Evolutionary conservation across 2,888 invertebrate genomes (phyloP), one percentile per base, ranked within the genome.

Genomic region (Lasioglossum leucozonium): DNA sequence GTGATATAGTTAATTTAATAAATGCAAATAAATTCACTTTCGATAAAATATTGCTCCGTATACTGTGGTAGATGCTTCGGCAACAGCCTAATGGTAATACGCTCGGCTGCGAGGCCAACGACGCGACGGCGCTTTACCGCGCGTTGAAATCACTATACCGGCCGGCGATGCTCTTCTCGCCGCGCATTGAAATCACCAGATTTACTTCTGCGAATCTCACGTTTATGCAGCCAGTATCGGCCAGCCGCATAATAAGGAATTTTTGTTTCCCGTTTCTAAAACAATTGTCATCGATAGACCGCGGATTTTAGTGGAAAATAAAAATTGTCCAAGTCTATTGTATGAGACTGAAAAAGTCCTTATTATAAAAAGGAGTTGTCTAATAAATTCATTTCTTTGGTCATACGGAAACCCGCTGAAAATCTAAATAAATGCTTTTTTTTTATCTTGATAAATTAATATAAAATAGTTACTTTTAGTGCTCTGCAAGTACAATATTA

Each of bases 121-220:
- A 40, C 37, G n/a, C 40, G 22, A 40, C 37, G 13, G 13, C 2
- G n/a, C 69, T 40, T 40, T 11, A 13, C 40, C 40, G 5, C 40
- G 69, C 69, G 37, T 69, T 69, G n/a, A 69, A 69, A 69, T 40
- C 69, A 40, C 40, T n/a, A n/a, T 5, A 40, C 40, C 40, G 40
- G 40, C 34, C 40, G n/a, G 22, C 67, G 22, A 18, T 37, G n/a
- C 37, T 67, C 40, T 69, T 69, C 40, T 40, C 22, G 30, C 16
- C 42, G 26, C 26, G 42, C 44, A 30, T 51, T 51, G 34, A 71
- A 51, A 51, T 47, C 47, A 40, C 67, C 47, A 30, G 26, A 22
- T 40, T 37, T 26, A 18, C 37, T 26, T 26, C n/a, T 26, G 37
- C n/a, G 37, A 67, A 40, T 69, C n/a, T 37, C 37, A n/a, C 37